Evolutionary conservation across 1,140 invertebrate genomes (phyloP).

Genomic region (Aphelinus certus): DNA sequence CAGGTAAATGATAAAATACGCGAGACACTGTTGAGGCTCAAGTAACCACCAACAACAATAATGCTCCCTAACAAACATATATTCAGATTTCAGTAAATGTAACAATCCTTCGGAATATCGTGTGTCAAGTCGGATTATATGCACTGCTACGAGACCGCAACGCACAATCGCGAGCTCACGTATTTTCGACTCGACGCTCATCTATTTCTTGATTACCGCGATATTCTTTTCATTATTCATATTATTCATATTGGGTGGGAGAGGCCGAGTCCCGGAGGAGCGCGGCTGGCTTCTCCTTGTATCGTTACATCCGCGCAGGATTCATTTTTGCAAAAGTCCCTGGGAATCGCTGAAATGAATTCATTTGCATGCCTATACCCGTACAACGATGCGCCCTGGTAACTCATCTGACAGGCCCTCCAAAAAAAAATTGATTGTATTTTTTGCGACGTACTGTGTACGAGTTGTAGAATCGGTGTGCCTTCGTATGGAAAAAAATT

Average conservation of each 20-base stretch:
- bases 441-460: too few relatives aligned
- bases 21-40: too few relatives aligned
- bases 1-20: too few relatives aligned
- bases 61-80: too few relatives aligned
- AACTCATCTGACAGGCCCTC: too few relatives aligned
- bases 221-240: slow-evolving; percentile 36
- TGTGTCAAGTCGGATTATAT: not conserved
- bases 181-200: slow-evolving; percentile 4
- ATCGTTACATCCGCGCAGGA: slow-evolving; percentile 15
- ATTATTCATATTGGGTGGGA: too few relatives aligned
- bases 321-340: slow-evolving; percentile 36
- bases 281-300: not conserved
- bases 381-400: too few relatives aligned
- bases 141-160: not conserved
- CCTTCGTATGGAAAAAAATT: too few relatives aligned
- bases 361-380: slow-evolving; percentile 24
- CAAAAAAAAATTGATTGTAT: too few relatives aligned
- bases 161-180: not conserved
- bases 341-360: slow-evolving; percentile 39
- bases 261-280: slow-evolving; percentile 4
- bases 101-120: not conserved
- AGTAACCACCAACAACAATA: too few relatives aligned
- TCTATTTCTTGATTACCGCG: slow-evolving; percentile 29
- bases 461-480: too few relatives aligned
- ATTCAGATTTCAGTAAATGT: not conserved